Evolutionary conservation across 2,888 invertebrate species (phyloP), one percentile per base, ranked within the genome.

Genomic region (Plebejus anna): DNA sequence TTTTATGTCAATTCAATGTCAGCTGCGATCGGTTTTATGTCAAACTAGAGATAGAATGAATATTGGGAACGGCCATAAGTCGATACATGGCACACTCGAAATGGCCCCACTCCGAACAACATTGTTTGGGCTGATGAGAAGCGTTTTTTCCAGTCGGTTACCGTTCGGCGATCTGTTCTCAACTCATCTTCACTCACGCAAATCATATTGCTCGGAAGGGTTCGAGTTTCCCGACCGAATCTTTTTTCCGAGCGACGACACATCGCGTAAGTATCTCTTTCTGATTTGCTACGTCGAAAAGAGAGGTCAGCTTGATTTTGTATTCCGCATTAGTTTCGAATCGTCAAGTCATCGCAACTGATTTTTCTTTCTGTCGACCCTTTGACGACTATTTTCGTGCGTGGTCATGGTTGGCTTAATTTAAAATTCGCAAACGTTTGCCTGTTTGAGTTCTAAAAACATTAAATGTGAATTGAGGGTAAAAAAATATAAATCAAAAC

Each of bases 131-230:
- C 84, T 85, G 90, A 94, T 94, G 94, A 94, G 90, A 90, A 88
- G 92, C 90, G 89, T 84, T 94, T 94, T 94, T 94, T 94, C 94
- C 94, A 90, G 85, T 94, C 94, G 89, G 94, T 94, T 94, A 92
- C 91, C 92, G 88, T 84, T 87, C 88, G 90, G 89, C 92, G 93
- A 93, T 93, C 92, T 92, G 90, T 89, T 89, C 89, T 82, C 87
- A 90, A 90, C 90, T 91, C 91, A 91, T 91, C 91, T 87, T 87
- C 92, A 91, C 89, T 91, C 92, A 92, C 93, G 94, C 94, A 93
- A 93, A 93, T 94, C 93, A 94, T 92, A 93, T 93, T 92, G 92
- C 90, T 88, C 87, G 87, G 90, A 93, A 93, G 92, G 93, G 92
- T 92, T 92, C 87, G 87, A 85, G 86, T 88, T 89, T 88, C 87